Percentiles rank a stretch among this genome's conserved stretches.
These are phyloP conservation scores for Sarcophilus harrisii DNA, from an alignment of 2,797 vertebrate genomes.

Conservation along the genomic window DNA sequence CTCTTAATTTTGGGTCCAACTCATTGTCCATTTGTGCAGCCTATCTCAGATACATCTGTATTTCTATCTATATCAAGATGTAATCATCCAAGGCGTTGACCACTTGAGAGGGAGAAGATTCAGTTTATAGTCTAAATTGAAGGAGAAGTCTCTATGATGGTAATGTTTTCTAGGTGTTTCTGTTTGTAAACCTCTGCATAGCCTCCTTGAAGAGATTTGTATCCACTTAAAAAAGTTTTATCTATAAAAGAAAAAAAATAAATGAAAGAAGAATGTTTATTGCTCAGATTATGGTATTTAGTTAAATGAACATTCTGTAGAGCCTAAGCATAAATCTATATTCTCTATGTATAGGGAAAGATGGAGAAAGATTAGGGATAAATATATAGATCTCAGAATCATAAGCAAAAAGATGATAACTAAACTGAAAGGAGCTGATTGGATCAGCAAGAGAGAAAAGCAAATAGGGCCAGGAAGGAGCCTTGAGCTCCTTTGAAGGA, in stretches of 20 bases:
- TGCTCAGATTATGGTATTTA: background rate
- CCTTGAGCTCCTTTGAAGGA: background rate
- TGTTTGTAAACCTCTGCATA: background rate
- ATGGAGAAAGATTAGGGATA: background rate
- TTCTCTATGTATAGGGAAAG: background rate
- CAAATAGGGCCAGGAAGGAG: background rate
- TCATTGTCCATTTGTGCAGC: background rate
- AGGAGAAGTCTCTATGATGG: background rate
- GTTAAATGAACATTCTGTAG: background rate
- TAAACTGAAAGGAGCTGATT: background rate
- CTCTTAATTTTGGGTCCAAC: background rate
- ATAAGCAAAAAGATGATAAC: background rate
- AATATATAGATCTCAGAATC: background rate
- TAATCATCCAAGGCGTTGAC: background rate
- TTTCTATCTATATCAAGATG: background rate
- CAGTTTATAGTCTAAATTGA: background rate
- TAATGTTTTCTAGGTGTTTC: background rate
- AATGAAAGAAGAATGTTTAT: background rate
- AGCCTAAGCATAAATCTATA: background rate
- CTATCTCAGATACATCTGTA: background rate
- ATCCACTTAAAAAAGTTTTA: background rate
- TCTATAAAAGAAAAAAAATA: background rate
- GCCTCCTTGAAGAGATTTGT: background rate
- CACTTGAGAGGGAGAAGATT: background rate
- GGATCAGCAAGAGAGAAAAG: background rate